Evolutionary conservation across 2,888 invertebrate species (phyloP), one percentile per base, ranked within the genome.

Genomic region (Stegophylla sp.): DNA sequence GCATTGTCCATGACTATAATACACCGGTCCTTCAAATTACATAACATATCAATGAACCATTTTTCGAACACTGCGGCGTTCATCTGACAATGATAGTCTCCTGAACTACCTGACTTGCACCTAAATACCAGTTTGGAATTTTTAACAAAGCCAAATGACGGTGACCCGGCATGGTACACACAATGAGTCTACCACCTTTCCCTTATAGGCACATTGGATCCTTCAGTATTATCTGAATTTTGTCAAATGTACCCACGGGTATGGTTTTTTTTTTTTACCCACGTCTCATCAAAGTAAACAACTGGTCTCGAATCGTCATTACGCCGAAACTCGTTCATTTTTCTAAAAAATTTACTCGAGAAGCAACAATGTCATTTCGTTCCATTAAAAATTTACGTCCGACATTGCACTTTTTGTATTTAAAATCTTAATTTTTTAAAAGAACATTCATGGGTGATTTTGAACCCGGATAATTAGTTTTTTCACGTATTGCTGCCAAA

Each of bases 361-460:
- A 51, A 71, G 13, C n/a, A 51, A 71, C 71, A 15, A 82, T 76
- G n/a, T 75, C 76, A 59, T 45, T 53, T 61, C 61, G 15, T 41
- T 82, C 82, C 76, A 76, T 76, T 26, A 82, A 48, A 75, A 76
- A 69, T 63, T 9, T 69, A 45, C 71, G 64, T n/a, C 73, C 66
- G 53, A 76, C 69, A 59, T 73, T 74, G 34, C 73, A 53, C 15
- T 71, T 71, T n/a, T n/a, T 69, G 69, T 69, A 69, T n/a, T 69
- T 23, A 26, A 69, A 69, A 12, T 69, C 51, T 26, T 48, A 48
- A 48, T 48, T 43, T 5, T 48, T 12, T 48, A 67, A 48, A 13
- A 67, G 45, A 48, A 4, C 13, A 26, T 48, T 48, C 0, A 67
- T 48, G 15, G 53, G 53, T 7, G 34, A 10, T 71, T 71, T 28